A percentile compares a stretch with the other conserved stretches of the same genome.
These are phyloP conservation scores for Ameiurus melas DNA, from an alignment of 2,113 vertebrate species.

Conservation along the genomic window DNA sequence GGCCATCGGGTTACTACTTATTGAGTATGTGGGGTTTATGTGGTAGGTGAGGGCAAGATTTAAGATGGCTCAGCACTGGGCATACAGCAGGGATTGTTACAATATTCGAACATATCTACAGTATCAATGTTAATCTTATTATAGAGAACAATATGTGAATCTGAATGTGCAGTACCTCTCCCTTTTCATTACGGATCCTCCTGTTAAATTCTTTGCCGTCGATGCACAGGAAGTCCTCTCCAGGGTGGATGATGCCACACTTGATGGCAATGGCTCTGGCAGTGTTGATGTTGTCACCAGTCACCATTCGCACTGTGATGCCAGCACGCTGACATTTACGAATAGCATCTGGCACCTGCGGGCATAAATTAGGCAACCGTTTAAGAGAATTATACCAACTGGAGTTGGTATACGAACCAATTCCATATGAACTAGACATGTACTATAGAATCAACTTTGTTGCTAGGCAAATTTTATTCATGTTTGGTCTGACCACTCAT, in stretches of 20 bases:
- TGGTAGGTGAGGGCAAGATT: background rate
- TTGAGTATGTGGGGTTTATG: background rate
- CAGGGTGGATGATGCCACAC: conserved; percentile 95
- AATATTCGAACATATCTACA: background rate
- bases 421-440: background rate
- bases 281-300: conserved; percentile 98
- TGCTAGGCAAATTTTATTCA: background rate
- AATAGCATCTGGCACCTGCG: conserved; percentile 94
- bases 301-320: conserved; percentile 98
- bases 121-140: background rate
- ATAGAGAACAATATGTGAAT: background rate
- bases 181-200: conserved; percentile 96
- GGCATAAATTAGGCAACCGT: background rate
- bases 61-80: background rate
- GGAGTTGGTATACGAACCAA: background rate
- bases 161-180: conserved; percentile 77
- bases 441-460: too few relatives aligned
- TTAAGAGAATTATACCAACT: background rate
- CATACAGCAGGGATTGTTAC: background rate
- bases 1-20: background rate
- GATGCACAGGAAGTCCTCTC: conserved; percentile 96
- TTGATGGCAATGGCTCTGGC: conserved; percentile 97
- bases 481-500: conserved; percentile 21
- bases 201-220: conserved; percentile 98
- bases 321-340: conserved; percentile 93